Percentiles rank a stretch among this genome's conserved stretches.
These are phyloP conservation scores for Dicrurus megarhynchus DNA, from an alignment of 2,113 vertebrate species.

Conservation along the genomic window DNA sequence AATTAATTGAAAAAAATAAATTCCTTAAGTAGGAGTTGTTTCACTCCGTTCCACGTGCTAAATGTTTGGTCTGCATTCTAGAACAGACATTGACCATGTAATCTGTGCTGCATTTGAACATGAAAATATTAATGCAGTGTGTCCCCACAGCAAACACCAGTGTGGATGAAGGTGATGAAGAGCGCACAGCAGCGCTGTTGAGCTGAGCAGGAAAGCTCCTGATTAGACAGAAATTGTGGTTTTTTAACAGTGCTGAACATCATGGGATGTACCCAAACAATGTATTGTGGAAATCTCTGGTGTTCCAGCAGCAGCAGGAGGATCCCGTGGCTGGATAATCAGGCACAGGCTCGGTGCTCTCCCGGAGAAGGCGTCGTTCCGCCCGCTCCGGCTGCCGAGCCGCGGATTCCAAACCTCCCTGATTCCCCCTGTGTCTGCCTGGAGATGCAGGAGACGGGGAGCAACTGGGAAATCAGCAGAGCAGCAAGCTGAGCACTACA, in stretches of 20 bases:
- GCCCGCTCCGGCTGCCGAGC: neutral
- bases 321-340: neutral
- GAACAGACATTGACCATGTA: neutral
- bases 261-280: neutral
- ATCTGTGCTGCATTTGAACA: neutral
- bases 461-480: constrained; percentile 60
- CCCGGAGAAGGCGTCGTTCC: neutral
- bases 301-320: neutral
- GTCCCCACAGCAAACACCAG: neutral
- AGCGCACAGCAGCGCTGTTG: neutral
- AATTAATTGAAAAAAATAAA: neutral
- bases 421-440: neutral
- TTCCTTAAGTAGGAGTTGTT: neutral
- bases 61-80: neutral
- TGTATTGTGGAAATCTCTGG: neutral
- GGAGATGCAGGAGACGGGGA: constrained; percentile 25
- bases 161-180: neutral
- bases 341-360: neutral
- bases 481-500: constrained; percentile 46
- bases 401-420: neutral
- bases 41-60: rapidly evolving
- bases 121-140: neutral
- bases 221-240: neutral
- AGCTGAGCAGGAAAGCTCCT: neutral
- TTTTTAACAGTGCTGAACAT: neutral